Evolutionary conservation across 2,113 vertebrate species (phyloP).

Genomic region (Hippocampus zosterae): DNA sequence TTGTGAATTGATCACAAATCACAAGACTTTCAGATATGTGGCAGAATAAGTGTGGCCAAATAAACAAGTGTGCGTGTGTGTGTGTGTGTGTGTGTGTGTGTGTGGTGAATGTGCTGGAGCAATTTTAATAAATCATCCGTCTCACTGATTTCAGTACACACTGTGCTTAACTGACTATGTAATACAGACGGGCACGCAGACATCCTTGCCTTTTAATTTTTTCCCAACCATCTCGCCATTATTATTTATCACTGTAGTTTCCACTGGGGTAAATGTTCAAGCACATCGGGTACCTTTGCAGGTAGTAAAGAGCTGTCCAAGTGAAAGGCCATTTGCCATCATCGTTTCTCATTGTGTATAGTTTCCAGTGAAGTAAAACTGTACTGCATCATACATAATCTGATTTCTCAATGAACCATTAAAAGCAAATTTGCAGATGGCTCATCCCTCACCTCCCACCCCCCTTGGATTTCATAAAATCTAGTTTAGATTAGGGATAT

Average conservation of each 20-base stretch:
- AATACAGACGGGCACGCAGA: neutral
- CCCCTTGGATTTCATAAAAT: no score
- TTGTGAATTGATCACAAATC: neutral
- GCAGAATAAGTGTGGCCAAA: slow-evolving; percentile 40
- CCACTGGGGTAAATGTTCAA: no score
- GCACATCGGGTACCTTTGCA: no score
- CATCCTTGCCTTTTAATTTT: neutral
- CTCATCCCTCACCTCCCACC: no score
- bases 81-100: no score
- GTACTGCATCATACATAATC: neutral
- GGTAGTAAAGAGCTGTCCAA: no score
- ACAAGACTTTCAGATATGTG: neutral
- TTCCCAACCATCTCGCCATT: no score
- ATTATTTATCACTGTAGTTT: no score
- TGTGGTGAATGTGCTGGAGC: slow-evolving; percentile 23
- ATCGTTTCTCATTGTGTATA: no score
- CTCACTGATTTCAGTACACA: neutral
- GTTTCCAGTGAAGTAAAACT: no score
- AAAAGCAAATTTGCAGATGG: neutral
- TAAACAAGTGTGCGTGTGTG: slow-evolving; percentile 28
- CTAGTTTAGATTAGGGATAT: no score
- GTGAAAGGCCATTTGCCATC: no score
- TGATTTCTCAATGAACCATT: neutral
- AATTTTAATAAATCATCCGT: slow-evolving; percentile 12
- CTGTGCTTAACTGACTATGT: neutral